Base-by-base conservation (phyloP, 2,888 invertebrate species). In the Chrysotoxum bicinctum region DNA sequence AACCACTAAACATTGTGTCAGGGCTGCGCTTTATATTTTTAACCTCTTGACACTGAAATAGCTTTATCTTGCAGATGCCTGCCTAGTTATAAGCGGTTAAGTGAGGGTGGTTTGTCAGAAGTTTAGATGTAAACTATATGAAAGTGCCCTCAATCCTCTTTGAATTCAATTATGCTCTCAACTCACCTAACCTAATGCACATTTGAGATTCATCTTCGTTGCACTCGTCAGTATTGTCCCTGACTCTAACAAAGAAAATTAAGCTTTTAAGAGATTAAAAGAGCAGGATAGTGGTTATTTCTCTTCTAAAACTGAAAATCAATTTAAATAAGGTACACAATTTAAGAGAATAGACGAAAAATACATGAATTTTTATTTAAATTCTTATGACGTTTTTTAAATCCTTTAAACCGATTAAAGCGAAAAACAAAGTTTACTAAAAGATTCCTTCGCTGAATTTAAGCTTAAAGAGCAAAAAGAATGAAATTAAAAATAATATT, bases 11-110 rank as follows among this genome's bases (percentile, higher is more conserved):
- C 50, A 66, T 35, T 68, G 52, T 79, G 70, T 62, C 74, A 83
- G 78, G 73, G 74, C 50, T 70, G 50, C 64, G 43, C 69, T 80
- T 66, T 66, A 66, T 37, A 66, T 76, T 60, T 26, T 69, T 79
- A 72, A 64, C 70, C 79, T 76, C 80, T 79, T 84, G 80, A 84
- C 84, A 79, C 84, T 72, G 84, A 72, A 75, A 79, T 54, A 75
- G 80, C 75, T 84, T 80, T 84, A 84, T 66, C 79, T 79, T 52
- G 30, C 48, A 48, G 43, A 32, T 58, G 54, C 16, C 16, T 21
- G 48, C 16, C 40, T 45, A 19, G 21, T 26, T 35, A 58, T 66
- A 50, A n/a, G 19, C 45, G n/a, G 26, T 45, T 64, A 58, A 56
- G 50, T 54, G 30, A 3, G 74, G 64, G 43, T 32, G 26, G 43